Base-by-base conservation (phyloP, 2,888 invertebrate species). In the Yponomeuta sedellus region DNA sequence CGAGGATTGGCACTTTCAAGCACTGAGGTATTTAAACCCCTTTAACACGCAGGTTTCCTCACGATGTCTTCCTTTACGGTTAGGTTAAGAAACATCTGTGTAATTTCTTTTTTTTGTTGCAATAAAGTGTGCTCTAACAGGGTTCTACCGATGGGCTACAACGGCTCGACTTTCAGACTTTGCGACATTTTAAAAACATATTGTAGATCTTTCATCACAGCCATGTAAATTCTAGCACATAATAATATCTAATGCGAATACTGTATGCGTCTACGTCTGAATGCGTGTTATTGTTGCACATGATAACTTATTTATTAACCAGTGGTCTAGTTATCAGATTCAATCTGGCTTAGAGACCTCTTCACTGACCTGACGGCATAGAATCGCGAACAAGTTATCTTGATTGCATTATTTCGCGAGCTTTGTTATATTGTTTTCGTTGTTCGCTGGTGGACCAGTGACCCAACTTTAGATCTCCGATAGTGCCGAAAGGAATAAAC, bases 311-410 rank as follows among this genome's bases (percentile, higher is more conserved):
- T 52, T 12, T 52, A 52, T 52, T 16, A 52, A 1, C 44, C 44
- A 19, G 19, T 58, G 20, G 58, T 58, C 19, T 58, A 20, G 6
- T 58, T 58, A 58, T 58, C 58, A 11, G 58, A 58, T 58, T 10
- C 20, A 58, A 22, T 58, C 19, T 58, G 58, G 22, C 58, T 19
- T 22, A 22, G 10, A 20, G 58, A 58, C 20, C 58, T 58, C 20
- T 58, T 34, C n/a, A 57, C 64, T 40, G 63, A 62, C 67, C 67
- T 25, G 19, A 12, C 1, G 34, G 34, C 34, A 34, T 34, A 34
- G 44, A 52, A 16, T 16, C 44, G 44, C 44, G 44, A 6, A 16
- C 44, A 52, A 52, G 44, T 52, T 8, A 10, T 52, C 44, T 16
- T 16, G 12, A 44, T 44, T 44, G 44, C 44, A 44, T 44, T 44